Percentiles rank a stretch among this genome's conserved stretches.
Evolutionary conservation across 1,140 invertebrate genomes (phyloP).

Genomic region (Drosophila bifasciata): DNA sequence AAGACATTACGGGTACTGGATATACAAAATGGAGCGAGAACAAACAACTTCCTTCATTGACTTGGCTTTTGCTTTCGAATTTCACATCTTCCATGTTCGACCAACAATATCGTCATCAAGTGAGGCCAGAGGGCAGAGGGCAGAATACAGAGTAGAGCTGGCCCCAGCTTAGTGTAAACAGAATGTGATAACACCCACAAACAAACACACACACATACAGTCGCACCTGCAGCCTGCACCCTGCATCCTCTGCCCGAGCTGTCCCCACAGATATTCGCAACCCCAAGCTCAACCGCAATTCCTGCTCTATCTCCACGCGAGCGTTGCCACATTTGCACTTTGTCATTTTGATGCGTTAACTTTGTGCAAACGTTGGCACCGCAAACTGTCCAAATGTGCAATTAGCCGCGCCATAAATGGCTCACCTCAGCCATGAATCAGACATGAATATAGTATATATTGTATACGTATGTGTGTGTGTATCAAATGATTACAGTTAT

Average conservation of each 20-base stretch:
- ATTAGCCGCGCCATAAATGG: conserved; percentile 47
- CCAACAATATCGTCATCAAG: no score
- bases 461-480: not conserved
- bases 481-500: not conserved
- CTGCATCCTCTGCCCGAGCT: not conserved
- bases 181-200: conserved; percentile 41
- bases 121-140: no score
- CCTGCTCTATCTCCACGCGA: conserved; percentile 39
- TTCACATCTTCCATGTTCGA: conserved; percentile 11
- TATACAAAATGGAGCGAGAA: no score
- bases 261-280: not conserved
- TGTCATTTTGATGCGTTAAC: conserved; percentile 46
- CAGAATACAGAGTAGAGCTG: conserved; percentile 4
- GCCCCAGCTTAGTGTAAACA: conserved; percentile 41
- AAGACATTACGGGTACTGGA: no score
- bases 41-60: no score
- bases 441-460: conserved; percentile 14
- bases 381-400: conserved; percentile 69
- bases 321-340: conserved; percentile 48
- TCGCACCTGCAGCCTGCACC: not conserved
- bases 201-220: conserved; percentile 8
- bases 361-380: conserved; percentile 63
- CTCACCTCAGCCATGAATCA: conserved; percentile 47
- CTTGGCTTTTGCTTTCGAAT: not conserved
- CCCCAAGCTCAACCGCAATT: conserved; percentile 26